Percentiles rank a stretch among this genome's conserved stretches.
Evolutionary conservation across 2,888 invertebrate species (phyloP).

Genomic region (Eumacrocentrus americanus): DNA sequence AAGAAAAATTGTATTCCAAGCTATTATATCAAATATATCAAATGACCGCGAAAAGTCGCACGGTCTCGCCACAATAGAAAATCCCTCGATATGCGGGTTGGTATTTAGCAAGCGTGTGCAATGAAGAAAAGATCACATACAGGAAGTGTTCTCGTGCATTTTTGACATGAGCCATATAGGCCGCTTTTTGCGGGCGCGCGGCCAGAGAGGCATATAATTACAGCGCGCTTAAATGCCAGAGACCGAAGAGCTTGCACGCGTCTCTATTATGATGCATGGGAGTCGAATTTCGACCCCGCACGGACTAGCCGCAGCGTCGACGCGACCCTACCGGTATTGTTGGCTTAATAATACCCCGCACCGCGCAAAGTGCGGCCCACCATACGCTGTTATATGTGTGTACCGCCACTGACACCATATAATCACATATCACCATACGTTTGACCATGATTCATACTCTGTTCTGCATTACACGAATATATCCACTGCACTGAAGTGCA

Average conservation of each 20-base stretch:
- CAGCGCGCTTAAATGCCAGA: conserved; percentile 54
- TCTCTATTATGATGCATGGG: conserved; percentile 57
- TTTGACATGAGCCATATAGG: conserved; percentile 10
- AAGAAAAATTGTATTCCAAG: too few species aligned
- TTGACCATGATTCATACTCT: conserved; percentile 24
- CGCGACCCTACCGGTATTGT: conserved; percentile 49
- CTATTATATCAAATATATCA: too few species aligned
- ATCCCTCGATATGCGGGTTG: too few species aligned
- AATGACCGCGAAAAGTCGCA: too few species aligned
- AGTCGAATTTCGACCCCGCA: conserved; percentile 60
- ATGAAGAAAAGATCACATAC: too few species aligned
- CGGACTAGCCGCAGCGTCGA: conserved; percentile 50
- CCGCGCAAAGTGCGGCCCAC: conserved; percentile 51
- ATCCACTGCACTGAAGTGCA: neutral
- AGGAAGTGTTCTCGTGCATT: neutral
- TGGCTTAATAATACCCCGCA: conserved; percentile 56
- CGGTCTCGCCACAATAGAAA: too few species aligned
- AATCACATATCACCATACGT: conserved; percentile 50
- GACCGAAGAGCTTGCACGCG: conserved; percentile 48
- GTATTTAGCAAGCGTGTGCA: too few species aligned
- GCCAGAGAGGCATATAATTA: conserved; percentile 53
- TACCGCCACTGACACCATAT: conserved; percentile 55
- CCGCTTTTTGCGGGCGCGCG: conserved; percentile 22
- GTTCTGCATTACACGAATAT: conserved; percentile 6
- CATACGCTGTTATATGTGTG: conserved; percentile 27